These are phyloP conservation scores for Empidonax traillii DNA, from an alignment of 2,113 vertebrate genomes.

Conservation along the genomic window DNA sequence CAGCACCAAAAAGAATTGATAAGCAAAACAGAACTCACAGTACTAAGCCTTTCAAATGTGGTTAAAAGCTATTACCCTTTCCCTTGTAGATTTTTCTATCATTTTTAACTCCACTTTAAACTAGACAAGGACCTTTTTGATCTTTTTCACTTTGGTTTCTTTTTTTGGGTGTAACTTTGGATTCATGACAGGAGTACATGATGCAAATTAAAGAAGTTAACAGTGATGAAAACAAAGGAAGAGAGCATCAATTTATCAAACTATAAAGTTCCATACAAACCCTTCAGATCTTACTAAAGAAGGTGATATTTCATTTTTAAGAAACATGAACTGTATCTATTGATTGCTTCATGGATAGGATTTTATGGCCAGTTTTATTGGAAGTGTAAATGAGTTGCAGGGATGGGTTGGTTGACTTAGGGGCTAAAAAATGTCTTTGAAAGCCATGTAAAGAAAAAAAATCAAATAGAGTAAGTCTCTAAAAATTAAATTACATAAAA, in stretches of 20 bases:
- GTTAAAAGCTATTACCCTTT: background rate
- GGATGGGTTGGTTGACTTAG: background rate
- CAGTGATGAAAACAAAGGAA: background rate
- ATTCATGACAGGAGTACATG: background rate
- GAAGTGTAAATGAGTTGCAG: background rate
- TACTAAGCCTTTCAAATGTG: background rate
- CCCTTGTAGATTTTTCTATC: background rate
- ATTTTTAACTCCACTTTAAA: background rate
- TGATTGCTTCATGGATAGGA: background rate
- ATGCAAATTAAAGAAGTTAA: background rate
- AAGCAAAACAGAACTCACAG: background rate
- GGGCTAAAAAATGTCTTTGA: background rate
- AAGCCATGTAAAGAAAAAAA: background rate
- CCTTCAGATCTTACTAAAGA: background rate
- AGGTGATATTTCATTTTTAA: background rate
- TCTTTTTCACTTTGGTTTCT: background rate
- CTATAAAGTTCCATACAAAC: background rate
- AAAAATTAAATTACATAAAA: background rate
- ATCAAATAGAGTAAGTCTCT: background rate
- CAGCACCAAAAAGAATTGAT: background rate
- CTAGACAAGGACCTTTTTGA: background rate
- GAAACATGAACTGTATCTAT: background rate
- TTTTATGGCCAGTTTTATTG: constrained; percentile 32
- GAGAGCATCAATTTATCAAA: background rate
- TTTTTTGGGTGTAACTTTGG: background rate